Evolutionary conservation across 2,797 vertebrate species (phyloP).

Genomic region (Ciconia nigra): DNA sequence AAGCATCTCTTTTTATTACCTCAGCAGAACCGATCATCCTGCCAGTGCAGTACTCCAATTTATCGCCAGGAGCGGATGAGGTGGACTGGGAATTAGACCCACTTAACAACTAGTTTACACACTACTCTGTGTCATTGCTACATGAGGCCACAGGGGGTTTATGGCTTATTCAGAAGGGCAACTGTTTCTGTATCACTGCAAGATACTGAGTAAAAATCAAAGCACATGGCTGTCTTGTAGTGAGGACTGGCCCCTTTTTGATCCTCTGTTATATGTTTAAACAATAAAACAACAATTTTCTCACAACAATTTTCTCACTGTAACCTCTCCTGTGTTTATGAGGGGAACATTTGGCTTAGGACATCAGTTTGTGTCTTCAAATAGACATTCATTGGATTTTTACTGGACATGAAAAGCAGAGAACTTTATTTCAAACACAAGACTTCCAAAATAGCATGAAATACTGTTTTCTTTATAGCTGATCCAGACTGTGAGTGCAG

Average conservation of each 20-base stretch:
- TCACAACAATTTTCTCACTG: not conserved
- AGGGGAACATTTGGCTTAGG: not conserved
- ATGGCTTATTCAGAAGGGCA: constrained; percentile 9
- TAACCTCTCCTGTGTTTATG: not conserved
- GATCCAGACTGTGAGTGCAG: constrained; percentile 94
- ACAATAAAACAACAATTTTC: not conserved
- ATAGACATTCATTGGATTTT: not conserved
- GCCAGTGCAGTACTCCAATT: not conserved
- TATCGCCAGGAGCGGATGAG: not conserved
- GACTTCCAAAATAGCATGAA: not conserved
- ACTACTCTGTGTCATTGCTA: not conserved
- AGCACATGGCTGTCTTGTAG: not conserved
- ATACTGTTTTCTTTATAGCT: constrained; percentile 75
- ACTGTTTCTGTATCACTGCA: not conserved
- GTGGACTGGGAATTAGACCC: not conserved
- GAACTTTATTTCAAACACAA: not conserved
- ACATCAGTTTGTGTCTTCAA: not conserved
- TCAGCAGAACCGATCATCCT: not conserved
- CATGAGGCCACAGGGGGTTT: not conserved
- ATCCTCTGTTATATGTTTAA: not conserved
- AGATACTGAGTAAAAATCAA: constrained; percentile 2
- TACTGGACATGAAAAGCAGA: not conserved
- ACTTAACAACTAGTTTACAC: constrained; percentile 6
- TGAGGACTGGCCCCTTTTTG: not conserved
- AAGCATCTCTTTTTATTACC: not conserved